Conservation (phyloP, 2,113 vertebrate genomes). For the Saccopteryx leptura region DNA sequence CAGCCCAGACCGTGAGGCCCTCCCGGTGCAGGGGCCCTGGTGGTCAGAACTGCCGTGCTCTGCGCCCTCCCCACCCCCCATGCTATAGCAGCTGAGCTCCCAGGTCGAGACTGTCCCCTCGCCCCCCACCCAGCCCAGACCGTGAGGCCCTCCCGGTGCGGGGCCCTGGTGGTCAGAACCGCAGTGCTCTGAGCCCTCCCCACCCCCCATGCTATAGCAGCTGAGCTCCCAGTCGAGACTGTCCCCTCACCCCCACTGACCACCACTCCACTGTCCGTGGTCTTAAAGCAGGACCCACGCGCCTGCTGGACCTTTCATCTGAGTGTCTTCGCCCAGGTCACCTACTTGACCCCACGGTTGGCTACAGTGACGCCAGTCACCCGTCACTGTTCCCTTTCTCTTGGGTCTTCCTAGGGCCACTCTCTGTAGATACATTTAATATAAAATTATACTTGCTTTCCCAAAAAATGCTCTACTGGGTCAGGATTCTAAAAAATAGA, state of each 20-base stretch:
- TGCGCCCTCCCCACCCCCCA: accelerated
- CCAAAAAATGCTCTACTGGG: background rate
- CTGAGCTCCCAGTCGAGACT: accelerated
- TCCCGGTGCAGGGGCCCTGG: accelerated
- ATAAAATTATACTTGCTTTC: background rate
- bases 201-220: accelerated
- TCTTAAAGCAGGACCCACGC: accelerated
- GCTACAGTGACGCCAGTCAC: background rate
- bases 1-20: no score
- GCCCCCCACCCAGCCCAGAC: accelerated
- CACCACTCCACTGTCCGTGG: background rate
- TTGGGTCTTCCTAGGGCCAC: accelerated
- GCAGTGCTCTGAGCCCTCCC: accelerated
- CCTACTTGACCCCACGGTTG: background rate
- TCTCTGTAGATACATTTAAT: accelerated
- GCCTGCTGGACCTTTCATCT: background rate
- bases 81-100: background rate
- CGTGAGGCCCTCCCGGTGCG: no score
- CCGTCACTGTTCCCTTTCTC: accelerated
- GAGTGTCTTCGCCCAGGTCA: background rate
- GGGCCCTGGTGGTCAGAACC: accelerated
- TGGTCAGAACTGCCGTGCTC: accelerated
- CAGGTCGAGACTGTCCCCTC: background rate
- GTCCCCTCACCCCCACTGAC: accelerated
- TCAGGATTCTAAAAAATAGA: background rate